Evolutionary conservation across 2,113 vertebrate genomes (phyloP).

Genomic region (Corythoichthys intestinalis): DNA sequence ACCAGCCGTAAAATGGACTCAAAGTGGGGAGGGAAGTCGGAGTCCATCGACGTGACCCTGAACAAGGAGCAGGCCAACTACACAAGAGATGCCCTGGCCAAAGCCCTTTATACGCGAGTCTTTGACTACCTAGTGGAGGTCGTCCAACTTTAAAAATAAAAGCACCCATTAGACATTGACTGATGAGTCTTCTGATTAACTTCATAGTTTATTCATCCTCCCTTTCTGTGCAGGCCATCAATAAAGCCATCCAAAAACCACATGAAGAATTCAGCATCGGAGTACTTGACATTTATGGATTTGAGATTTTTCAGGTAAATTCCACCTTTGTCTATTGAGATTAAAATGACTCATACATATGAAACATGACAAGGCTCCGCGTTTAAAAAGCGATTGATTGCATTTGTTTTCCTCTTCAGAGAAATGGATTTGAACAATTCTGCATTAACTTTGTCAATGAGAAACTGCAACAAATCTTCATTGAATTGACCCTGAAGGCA

Average conservation of each 20-base stretch:
- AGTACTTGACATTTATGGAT: conserved; percentile 96
- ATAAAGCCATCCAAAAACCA: conserved; percentile 90
- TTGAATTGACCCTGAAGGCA: conserved; percentile 94
- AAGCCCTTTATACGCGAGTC: conserved; percentile 86
- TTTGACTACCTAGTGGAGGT: conserved; percentile 97
- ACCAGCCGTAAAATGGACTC: conserved; percentile 97
- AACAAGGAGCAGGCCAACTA: conserved; percentile 91
- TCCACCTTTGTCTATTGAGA: not conserved
- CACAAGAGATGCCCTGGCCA: conserved; percentile 89
- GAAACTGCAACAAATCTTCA: conserved; percentile 98
- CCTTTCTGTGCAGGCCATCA: conserved; percentile 77
- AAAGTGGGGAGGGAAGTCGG: conserved; percentile 88
- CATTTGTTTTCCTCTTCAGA: conserved; percentile 65
- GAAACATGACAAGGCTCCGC: not conserved
- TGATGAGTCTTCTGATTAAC: not conserved
- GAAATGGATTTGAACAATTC: conserved; percentile 97
- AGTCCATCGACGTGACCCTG: conserved; percentile 91
- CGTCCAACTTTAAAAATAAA: not conserved
- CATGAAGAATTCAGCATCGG: conserved; percentile 88
- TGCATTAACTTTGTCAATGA: conserved; percentile 99
- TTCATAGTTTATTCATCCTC: not conserved
- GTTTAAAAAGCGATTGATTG: not conserved
- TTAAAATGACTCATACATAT: not conserved
- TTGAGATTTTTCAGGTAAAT: conserved; percentile 94
- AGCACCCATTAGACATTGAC: not conserved